Evolutionary conservation across 2,888 invertebrate genomes (phyloP).

Genomic region (Pollenia labialis): DNA sequence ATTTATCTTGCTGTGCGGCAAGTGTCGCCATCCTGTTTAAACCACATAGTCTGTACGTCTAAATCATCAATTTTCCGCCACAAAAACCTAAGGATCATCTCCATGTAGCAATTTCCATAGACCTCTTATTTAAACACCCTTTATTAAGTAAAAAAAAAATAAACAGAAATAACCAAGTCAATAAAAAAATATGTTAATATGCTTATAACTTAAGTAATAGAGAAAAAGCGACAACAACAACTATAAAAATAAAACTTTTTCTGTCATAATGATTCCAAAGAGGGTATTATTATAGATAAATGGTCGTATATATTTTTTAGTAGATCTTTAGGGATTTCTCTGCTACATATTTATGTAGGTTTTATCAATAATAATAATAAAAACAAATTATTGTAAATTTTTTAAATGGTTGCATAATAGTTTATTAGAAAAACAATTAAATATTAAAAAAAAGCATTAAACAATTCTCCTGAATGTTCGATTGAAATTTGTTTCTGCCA

Average conservation of each 20-base stretch:
- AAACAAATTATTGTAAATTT: background rate
- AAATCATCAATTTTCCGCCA: too few relatives aligned
- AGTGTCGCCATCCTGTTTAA: too few relatives aligned
- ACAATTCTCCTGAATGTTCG: too few relatives aligned
- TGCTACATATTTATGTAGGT: background rate
- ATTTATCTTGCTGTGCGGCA: too few relatives aligned
- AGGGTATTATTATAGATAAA: slow-evolving; percentile 13
- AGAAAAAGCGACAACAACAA: background rate
- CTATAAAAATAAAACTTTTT: slow-evolving; percentile 17
- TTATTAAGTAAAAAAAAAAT: background rate
- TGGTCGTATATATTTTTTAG: slow-evolving; percentile 17
- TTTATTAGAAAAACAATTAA: background rate
- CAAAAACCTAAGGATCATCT: too few relatives aligned
- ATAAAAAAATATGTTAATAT: slow-evolving; percentile 61
- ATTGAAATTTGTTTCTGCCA: too few relatives aligned
- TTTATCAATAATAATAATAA: background rate
- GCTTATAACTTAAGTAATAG: slow-evolving; percentile 47
- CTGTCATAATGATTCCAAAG: background rate
- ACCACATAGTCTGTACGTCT: too few relatives aligned
- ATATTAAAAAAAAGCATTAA: background rate
- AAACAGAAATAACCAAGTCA: slow-evolving; percentile 28
- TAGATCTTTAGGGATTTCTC: slow-evolving; percentile 31
- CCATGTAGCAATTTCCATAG: too few relatives aligned
- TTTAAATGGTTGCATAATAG: slow-evolving; percentile 13
- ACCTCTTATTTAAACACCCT: too few relatives aligned